Base-by-base conservation (phyloP, 2,797 vertebrate species). In the Anabas testudineus region DNA sequence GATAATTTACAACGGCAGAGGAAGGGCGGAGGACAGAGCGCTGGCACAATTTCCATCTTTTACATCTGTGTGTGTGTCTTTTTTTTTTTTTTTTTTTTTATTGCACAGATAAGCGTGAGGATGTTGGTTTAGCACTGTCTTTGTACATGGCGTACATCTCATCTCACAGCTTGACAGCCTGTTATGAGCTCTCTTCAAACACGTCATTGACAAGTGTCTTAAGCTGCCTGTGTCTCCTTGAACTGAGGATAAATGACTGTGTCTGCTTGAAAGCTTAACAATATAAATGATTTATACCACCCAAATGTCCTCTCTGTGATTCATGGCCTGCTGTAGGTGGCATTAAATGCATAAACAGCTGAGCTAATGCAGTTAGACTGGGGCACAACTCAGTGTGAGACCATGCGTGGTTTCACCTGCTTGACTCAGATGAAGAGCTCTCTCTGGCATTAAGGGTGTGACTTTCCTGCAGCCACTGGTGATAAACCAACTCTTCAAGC, bases 1-100 rank as follows among this genome's bases (percentile, higher is more conserved):
- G 79, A 88, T 93, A 64, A 91, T 92, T 91, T 89, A 69, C 63
- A 76, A 65, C 43, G 63, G 47, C 71, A 69, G 80, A 78, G 63
- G 76, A 67, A 57, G 76, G 78, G 68, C 6, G 39, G 37, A 66
- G 73, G 66, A 76, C 48, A 65, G 54, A 53, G 19, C 43, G 58
- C 55, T 64, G 55, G 63, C 47, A 58, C 72, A 74, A 78, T 86
- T 76, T 84, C 78, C 83, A 80, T 76, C 75, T 47, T 64, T 82
- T 87, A 75, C 56, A 59, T 85, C 67, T 80, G 47, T 60, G 65
- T 73, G 48, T 83, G 57, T 61, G 43, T 62, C n/a, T n/a, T n/a
- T n/a, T n/a, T n/a, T n/a, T n/a, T n/a, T n/a, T n/a, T n/a, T n/a
- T n/a, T n/a, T n/a, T n/a, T 67, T 79, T 86, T 83, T 81, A 86